Base-by-base conservation (phyloP, 2,113 vertebrate species). In the Chaetodon auriga region DNA sequence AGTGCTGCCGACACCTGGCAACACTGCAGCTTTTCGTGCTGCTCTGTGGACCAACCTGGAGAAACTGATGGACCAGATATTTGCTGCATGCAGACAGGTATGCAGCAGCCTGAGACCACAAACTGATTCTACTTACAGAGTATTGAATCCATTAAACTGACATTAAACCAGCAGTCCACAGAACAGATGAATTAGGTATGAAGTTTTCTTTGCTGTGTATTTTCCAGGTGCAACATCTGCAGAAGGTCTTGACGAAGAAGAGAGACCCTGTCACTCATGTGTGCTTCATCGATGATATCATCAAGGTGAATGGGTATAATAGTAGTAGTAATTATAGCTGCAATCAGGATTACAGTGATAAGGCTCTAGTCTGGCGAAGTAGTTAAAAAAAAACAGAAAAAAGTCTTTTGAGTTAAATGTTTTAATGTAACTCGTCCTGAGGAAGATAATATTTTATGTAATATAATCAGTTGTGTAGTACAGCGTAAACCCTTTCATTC, bases 1-100 rank as follows among this genome's bases (percentile, higher is more conserved):
- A n/a, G 93, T 96, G 35, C 97, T 99, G 95, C 98, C 97, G 45
- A 96, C 97, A 13, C 97, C 98, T 68, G 98, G 98, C 51, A 97
- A 97, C 89, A 97, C 96, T 0, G 97, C 98, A 45, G 97, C 96
- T 25, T 99, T 99, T 87, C 96, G 98, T 64, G 98, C 98, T 69
- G 96, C 97, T 21, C 96, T 99, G 7, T 99, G 98, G 98, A 99
- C 98, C 75, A 99, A 97, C 89, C 96, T 99, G 95, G 98, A 99
- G 92, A 99, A 99, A 86, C 93, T 99, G 36, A 97, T 99, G 97
- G 98, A 99, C 93, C 96, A 99, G 88, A 99, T 99, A 69, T 99
- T 95, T 94, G 95, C 97, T 41, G 95, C 97, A 1, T 99, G 97
- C 3, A 95, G 95, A 91, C 93, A 95, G 87, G 94, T 95, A 55